phyloP scores from a whole-genome alignment of 2,888 invertebrate species.

The Carterocephalus palaemon region DNA sequence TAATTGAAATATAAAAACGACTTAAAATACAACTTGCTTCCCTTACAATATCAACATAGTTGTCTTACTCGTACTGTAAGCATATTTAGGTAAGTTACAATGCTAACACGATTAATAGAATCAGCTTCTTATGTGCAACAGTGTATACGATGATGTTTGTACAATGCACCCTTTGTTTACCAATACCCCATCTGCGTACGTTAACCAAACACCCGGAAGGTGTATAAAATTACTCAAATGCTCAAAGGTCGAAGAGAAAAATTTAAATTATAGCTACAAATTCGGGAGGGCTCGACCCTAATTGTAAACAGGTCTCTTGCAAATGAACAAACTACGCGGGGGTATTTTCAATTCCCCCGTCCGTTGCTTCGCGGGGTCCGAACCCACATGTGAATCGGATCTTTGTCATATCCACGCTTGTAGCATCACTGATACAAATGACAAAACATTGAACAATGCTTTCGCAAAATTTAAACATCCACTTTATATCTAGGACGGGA shows the following conservation, averaged over 20 bases:
- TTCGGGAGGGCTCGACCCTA: conserved; percentile 48
- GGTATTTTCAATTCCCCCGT: conserved; percentile 37
- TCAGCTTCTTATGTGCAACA: conserved; percentile 3
- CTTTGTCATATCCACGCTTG: conserved; percentile 5
- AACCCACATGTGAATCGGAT: conserved; percentile 1
- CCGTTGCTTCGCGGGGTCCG: conserved; percentile 31
- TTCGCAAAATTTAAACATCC: no score
- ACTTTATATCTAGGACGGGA: no score
- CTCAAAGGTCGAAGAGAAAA: conserved; percentile 1
- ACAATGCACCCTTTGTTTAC: conserved; percentile 8
- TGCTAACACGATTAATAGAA: conserved; percentile 12
- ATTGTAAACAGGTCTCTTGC: conserved; percentile 56
- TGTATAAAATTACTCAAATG: conserved; percentile 14
- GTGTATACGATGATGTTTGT: conserved; percentile 8
- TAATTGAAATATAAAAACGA: no score
- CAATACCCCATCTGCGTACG: conserved; percentile 10
- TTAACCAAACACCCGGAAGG: conserved; percentile 26
- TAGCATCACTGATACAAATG: not conserved
- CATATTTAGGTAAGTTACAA: not conserved
- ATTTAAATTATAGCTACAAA: conserved; percentile 32
- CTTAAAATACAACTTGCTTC: no score
- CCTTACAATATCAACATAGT: no score
- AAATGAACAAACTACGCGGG: conserved; percentile 54
- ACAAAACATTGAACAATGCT: no score
- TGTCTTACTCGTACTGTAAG: not conserved